Base-by-base conservation (phyloP, 2,888 invertebrate species). In the Dynastes grantii region DNA sequence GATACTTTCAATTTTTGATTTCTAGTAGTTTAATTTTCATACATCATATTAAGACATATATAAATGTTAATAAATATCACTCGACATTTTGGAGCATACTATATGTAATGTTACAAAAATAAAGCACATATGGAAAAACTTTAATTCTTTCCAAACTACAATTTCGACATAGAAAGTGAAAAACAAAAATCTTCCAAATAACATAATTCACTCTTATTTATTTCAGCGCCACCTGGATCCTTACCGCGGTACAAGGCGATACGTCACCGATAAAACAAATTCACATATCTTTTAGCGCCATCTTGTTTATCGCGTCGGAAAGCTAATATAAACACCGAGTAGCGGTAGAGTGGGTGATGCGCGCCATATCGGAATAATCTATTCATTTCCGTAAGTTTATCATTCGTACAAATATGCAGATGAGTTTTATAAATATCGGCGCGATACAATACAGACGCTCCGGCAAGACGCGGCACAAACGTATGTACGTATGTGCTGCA, bases 391-490 rank as follows among this genome's bases (percentile, higher is more conserved):
- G 32, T 58, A 58, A 29, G 71, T 55, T 71, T 71, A 71, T 5
- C 53, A 71, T 71, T 49, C 71, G 55, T 55, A 51, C 51, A 68
- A 51, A 68, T 51, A 51, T 68, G 51, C 68, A 68, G 68, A 68
- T 68, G 51, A 51, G 27, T 68, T 51, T 32, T 68, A 29, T 68
- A 68, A 68, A 68, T 68, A 29, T 40, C 51, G 22, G 29, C 49
- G 22, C 51, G 68, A 68, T 68, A 51, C 49, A 68, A 63, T 32
- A 29, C 63, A 27, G 29, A 63, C 63, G 11, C 55, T 2, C 55
- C 13, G 53, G 6, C 55, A 22, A 2, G 16, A 58, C 55, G 22
- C 55, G 2, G 22, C 22, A 67, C 22, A 45, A 29, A 45, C 11
- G 37, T 65, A 45, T 40, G 22, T 37, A 67, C 22, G 65, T 22